phyloP scores from a whole-genome alignment of 2,113 vertebrate species.

The Salvelinus alpinus region DNA sequence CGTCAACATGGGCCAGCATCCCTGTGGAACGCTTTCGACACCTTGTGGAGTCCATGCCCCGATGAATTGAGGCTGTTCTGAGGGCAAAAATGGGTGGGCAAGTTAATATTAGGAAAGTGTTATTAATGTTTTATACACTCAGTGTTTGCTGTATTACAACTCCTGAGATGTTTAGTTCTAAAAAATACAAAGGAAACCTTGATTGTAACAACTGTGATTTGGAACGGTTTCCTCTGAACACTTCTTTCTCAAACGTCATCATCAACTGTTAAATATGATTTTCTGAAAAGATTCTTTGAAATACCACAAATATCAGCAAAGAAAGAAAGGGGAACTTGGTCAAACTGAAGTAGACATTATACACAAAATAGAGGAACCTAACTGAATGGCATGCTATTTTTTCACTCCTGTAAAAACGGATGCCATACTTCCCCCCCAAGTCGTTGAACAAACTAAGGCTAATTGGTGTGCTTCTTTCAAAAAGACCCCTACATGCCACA shows the following conservation, averaged over 20 bases:
- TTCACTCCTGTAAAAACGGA: constrained; percentile 10
- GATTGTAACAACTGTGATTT: constrained; percentile 33
- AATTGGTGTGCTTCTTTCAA: neutral
- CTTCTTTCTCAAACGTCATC: constrained; percentile 13
- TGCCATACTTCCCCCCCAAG: neutral
- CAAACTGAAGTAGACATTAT: constrained; percentile 5
- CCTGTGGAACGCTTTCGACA: no score
- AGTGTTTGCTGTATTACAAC: constrained; percentile 8
- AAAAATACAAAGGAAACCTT: constrained; percentile 55
- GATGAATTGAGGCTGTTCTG: no score
- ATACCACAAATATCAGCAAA: neutral
- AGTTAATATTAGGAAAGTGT: no score
- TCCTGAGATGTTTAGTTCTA: constrained; percentile 45
- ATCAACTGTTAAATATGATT: constrained; percentile 28
- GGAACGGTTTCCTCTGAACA: constrained; percentile 12
- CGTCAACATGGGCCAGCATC: no score
- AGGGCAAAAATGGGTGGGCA: no score
- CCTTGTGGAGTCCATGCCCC: no score
- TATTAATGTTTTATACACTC: no score
- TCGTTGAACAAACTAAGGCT: neutral
- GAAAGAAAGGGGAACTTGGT: constrained; percentile 4
- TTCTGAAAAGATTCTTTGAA: constrained; percentile 21
- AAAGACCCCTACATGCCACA: constrained; percentile 26
- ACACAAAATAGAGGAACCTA: constrained; percentile 16
- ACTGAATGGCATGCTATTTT: neutral